Conservation (phyloP, 2,113 vertebrate genomes). For the Etheostoma cragini region DNA sequence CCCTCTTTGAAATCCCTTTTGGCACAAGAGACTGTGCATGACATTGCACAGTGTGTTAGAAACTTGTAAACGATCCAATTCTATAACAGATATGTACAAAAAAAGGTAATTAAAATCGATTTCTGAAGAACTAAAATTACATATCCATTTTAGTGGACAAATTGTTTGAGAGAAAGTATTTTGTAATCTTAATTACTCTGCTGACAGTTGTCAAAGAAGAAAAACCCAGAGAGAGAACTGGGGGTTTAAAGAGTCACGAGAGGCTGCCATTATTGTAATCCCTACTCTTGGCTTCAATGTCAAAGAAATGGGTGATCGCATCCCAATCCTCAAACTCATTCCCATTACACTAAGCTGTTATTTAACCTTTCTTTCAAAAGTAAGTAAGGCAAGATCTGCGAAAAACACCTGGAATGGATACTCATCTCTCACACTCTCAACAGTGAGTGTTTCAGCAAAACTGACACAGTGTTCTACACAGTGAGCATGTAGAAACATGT, state of each 20-base stretch:
- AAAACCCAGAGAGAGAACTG: constrained; percentile 41
- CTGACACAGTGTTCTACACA: neutral
- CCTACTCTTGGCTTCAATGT: constrained; percentile 57
- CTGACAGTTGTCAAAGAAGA: constrained; percentile 53
- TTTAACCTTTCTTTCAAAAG: constrained; percentile 16
- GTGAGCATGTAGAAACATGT: constrained; percentile 39
- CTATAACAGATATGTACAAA: constrained; percentile 18
- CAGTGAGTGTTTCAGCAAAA: constrained; percentile 2
- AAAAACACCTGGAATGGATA: constrained; percentile 8
- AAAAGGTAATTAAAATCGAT: constrained; percentile 27
- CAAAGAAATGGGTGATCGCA: constrained; percentile 57
- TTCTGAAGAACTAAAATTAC: constrained; percentile 16
- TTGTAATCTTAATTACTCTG: constrained; percentile 35
- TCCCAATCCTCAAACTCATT: constrained; percentile 51
- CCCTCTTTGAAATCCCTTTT: neutral
- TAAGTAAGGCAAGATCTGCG: constrained; percentile 16
- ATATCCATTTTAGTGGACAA: constrained; percentile 10
- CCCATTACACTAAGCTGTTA: constrained; percentile 42
- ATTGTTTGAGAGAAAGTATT: constrained; percentile 17
- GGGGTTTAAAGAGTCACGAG: constrained; percentile 58
- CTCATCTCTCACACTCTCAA: constrained; percentile 16
- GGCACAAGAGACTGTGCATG: constrained; percentile 4
- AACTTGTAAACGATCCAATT: constrained; percentile 21
- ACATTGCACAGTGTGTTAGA: constrained; percentile 1
- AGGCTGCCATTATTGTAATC: constrained; percentile 69